These are phyloP conservation scores for Chrysodeixis includens DNA, from an alignment of 2,888 invertebrate species.

Conservation along the genomic window DNA sequence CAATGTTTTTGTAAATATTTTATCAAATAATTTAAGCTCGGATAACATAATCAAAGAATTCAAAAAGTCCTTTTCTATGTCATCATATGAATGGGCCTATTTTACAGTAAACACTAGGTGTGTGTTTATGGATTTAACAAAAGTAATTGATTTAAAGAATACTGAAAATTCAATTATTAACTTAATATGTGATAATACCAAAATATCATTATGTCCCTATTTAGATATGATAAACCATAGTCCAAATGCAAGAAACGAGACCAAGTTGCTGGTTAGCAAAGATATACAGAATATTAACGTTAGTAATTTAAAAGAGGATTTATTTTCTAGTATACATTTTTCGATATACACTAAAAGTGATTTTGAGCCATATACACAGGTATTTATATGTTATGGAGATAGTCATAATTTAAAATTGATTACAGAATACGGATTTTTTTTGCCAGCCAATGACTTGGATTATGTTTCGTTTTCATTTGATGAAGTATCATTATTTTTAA, in stretches of 20 bases:
- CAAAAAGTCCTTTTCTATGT: constrained; percentile 80
- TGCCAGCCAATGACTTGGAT: constrained; percentile 92
- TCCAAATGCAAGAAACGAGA: constrained; percentile 89
- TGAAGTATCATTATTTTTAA: constrained; percentile 84
- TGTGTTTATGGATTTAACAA: constrained; percentile 91
- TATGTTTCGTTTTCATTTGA: constrained; percentile 90
- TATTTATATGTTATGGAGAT: constrained; percentile 96
- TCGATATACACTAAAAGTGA: constrained; percentile 84
- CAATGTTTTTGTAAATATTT: constrained; percentile 82
- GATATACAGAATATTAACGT: constrained; percentile 73
- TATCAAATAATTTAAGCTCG: constrained; percentile 72
- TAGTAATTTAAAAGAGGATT: constrained; percentile 68
- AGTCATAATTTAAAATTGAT: constrained; percentile 95
- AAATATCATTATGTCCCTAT: constrained; percentile 95
- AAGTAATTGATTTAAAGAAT: constrained; percentile 81
- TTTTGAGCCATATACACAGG: constrained; percentile 91
- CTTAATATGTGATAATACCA: constrained; percentile 89
- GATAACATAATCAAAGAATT: constrained; percentile 79
- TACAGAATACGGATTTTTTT: constrained; percentile 96
- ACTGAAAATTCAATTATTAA: constrained; percentile 76
- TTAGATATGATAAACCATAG: constrained; percentile 97
- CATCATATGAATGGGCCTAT: constrained; percentile 93
- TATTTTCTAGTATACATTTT: constrained; percentile 81
- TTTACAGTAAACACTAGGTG: constrained; percentile 95
- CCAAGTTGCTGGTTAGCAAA: constrained; percentile 77